phyloP scores from a whole-genome alignment of 2,113 vertebrate genomes.

The Sinocyclocheilus rhinocerous region DNA sequence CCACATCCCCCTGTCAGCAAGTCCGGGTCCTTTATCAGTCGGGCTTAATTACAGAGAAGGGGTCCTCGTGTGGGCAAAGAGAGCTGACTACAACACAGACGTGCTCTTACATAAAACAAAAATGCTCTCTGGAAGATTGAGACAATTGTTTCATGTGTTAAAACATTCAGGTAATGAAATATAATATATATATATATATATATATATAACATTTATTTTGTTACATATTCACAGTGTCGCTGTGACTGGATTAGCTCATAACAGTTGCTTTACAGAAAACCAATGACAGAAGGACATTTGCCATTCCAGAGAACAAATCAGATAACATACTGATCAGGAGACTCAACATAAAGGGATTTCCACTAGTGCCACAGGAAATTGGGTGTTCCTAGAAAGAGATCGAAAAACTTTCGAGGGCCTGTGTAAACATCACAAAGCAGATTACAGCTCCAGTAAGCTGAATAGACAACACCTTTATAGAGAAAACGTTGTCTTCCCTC shows the following conservation, averaged over 20 bases:
- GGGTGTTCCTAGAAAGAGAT: slow-evolving; percentile 8
- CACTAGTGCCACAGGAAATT: background rate
- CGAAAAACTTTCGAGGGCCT: background rate
- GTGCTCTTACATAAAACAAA: background rate
- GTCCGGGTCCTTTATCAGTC: too few relatives aligned
- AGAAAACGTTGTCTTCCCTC: background rate
- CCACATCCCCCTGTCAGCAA: too few relatives aligned
- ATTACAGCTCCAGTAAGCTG: slow-evolving; percentile 34
- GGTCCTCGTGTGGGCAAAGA: too few relatives aligned
- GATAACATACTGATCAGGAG: background rate
- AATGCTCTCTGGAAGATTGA: too few relatives aligned
- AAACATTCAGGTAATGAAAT: background rate
- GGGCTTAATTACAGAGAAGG: too few relatives aligned
- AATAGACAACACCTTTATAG: slow-evolving; percentile 24
- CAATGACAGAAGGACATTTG: background rate
- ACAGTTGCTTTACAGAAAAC: background rate
- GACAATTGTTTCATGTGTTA: background rate
- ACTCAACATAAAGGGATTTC: slow-evolving; percentile 23
- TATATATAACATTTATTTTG: too few relatives aligned
- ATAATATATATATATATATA: too few relatives aligned
- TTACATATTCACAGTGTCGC: background rate
- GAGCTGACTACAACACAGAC: slow-evolving; percentile 21
- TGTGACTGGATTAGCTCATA: background rate
- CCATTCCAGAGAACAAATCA: background rate
- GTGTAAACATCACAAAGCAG: slow-evolving; percentile 42